Base-by-base conservation (phyloP, 1,140 invertebrate genomes). In the Oryzaephilus surinamensis region DNA sequence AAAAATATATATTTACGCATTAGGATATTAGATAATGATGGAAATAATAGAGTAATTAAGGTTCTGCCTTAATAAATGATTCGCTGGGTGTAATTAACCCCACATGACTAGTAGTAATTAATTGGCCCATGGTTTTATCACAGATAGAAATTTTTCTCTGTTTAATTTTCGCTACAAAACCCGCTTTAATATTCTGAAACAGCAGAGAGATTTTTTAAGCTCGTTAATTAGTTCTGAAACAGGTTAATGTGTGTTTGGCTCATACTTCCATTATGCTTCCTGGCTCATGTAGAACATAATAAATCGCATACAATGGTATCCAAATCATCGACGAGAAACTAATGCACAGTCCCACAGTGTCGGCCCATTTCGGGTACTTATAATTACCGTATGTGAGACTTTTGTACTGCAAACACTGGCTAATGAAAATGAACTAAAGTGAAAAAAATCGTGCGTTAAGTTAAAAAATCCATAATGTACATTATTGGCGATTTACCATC, bases 251-350 rank as follows among this genome's bases (percentile, higher is more conserved):
- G n/a, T 42, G 13, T n/a, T n/a, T n/a, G 12, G 41, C 37, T 58
- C 4, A 24, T 52, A 76, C 74, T 63, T 76, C 60, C 40, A 62
- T 60, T 3, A 74, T 45, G 11, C 67, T 63, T 47, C 71, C 72
- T 28, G 68, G 61, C 37, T 60, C 56, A 1, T 54, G 54, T 3
- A 64, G 41, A 3, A 73, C 32, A 38, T 73, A 75, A 45, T 76
- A 78, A 17, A 80, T 52, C 7, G 69, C 73, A 47, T 81, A 81
- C 2, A 59, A 57, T 4, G 83, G 84, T 50, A 87, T 77, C 63
- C 76, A 74, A 3, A 79, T 60, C 69, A 88, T 83, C 0, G 84
- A 86, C 0, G 78, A 73, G n/a, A 84, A 58, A 29, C 79, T 81
- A 47, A 87, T 67, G 21, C 69, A 58, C 51, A 77, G 76, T 1